Evolutionary conservation across 2,888 invertebrate species (phyloP).

Genomic region (Acanthosepion lycidas): DNA sequence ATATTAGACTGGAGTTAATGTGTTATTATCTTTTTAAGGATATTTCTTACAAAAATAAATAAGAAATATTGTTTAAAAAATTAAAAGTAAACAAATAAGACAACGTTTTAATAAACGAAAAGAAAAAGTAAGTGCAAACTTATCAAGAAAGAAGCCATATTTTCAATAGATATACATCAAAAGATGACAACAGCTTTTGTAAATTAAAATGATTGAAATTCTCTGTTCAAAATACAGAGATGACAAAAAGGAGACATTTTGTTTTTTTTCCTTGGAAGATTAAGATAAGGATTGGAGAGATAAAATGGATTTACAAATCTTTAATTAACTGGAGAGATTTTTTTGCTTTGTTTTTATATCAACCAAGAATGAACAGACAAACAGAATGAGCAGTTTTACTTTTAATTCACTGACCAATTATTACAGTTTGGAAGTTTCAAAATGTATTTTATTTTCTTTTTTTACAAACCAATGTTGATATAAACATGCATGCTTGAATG

Average conservation of each 20-base stretch:
- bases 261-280: background rate
- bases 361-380: background rate
- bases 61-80: too few species aligned
- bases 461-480: background rate
- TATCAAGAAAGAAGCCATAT: background rate
- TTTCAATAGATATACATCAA: background rate
- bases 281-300: conserved; percentile 1
- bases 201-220: background rate
- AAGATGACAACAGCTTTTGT: background rate
- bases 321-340: background rate
- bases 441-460: background rate
- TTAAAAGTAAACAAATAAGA: too few species aligned
- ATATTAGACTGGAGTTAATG: too few species aligned
- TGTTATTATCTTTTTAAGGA: too few species aligned
- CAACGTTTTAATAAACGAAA: background rate
- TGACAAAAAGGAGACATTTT: background rate
- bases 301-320: background rate
- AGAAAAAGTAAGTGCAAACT: background rate
- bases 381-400: background rate
- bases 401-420: background rate
- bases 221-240: background rate
- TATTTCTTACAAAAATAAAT: too few species aligned
- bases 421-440: background rate
- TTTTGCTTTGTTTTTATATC: background rate
- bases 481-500: background rate